phyloP scores from a whole-genome alignment of 37 sponge, comb jelly and placozoan species.

The Halichondria panicea region DNA sequence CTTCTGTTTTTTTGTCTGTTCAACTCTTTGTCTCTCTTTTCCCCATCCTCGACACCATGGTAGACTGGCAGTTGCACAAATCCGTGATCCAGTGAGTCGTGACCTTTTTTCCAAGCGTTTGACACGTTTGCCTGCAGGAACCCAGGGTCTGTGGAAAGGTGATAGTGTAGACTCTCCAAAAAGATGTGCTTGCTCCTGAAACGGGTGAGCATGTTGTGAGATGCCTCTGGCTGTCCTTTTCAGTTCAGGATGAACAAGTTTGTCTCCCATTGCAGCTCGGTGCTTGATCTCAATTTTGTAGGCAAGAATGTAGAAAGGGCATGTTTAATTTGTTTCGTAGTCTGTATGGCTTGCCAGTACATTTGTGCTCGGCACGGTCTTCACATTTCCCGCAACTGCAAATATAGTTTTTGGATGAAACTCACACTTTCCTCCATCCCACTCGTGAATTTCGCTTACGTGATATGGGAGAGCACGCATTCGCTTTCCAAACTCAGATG shows the following conservation, averaged over 20 bases:
- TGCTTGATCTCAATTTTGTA: conserved; percentile 20
- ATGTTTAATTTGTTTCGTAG: not conserved
- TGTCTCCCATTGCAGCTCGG: not conserved
- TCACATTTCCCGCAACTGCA: conserved; percentile 24
- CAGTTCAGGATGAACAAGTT: conserved; percentile 25
- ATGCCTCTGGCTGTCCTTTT: conserved; percentile 12
- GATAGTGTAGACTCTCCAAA: conserved; percentile 20
- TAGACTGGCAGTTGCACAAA: conserved; percentile 1
- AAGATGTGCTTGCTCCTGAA: conserved; percentile 9
- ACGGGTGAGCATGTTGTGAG: conserved; percentile 30
- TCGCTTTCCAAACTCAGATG: not conserved
- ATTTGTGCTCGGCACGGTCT: not conserved
- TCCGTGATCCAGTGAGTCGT: conserved; percentile 24
- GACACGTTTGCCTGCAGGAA: conserved; percentile 6
- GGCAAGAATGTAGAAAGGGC: not conserved
- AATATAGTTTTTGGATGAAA: not conserved
- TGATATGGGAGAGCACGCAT: conserved; percentile 7
- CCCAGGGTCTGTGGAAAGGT: conserved; percentile 12
- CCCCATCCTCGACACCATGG: not conserved
- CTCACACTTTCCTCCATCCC: conserved; percentile 8
- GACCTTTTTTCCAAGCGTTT: not conserved
- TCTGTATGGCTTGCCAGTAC: conserved; percentile 10
- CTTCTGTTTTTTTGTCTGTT: not conserved
- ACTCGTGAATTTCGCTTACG: conserved; percentile 15
- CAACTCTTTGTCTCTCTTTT: not conserved